Evolutionary conservation across 2,888 invertebrate species (phyloP).

Genomic region (Rotaria magnacalcarata): DNA sequence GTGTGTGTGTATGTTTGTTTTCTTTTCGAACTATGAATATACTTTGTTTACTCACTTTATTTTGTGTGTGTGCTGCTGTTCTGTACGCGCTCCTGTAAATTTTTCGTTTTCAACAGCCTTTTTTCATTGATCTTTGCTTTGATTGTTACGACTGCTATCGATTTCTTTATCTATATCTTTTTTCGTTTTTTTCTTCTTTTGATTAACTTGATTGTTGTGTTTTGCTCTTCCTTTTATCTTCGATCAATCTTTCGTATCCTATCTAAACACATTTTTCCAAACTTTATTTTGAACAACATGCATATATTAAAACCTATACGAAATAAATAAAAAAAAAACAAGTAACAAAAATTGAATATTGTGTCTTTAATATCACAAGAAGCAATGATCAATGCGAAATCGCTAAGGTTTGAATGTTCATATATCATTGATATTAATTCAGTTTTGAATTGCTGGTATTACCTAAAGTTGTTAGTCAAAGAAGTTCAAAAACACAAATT

Average conservation of each 20-base stretch:
- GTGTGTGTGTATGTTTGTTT: neutral
- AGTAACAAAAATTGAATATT: too few species aligned
- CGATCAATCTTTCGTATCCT: neutral
- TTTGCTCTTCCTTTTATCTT: neutral
- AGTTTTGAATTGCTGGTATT: too few species aligned
- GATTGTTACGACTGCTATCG: neutral
- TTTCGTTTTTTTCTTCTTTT: neutral
- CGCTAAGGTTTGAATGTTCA: too few species aligned
- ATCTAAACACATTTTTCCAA: neutral
- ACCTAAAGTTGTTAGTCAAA: too few species aligned
- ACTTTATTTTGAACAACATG: slow-evolving; percentile 12
- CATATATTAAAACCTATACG: neutral
- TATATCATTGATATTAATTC: too few species aligned
- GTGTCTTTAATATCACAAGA: too few species aligned
- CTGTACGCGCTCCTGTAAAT: neutral
- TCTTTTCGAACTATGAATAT: neutral
- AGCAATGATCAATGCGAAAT: too few species aligned
- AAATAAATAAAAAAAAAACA: too few species aligned
- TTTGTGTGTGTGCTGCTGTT: neutral
- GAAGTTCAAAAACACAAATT: too few species aligned
- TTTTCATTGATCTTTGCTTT: neutral
- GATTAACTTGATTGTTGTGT: neutral
- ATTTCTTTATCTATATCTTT: neutral
- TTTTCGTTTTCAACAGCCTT: neutral
- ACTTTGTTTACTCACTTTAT: neutral